Conservation (phyloP, 2,888 invertebrate genomes). For the Epistrophe eligans region DNA sequence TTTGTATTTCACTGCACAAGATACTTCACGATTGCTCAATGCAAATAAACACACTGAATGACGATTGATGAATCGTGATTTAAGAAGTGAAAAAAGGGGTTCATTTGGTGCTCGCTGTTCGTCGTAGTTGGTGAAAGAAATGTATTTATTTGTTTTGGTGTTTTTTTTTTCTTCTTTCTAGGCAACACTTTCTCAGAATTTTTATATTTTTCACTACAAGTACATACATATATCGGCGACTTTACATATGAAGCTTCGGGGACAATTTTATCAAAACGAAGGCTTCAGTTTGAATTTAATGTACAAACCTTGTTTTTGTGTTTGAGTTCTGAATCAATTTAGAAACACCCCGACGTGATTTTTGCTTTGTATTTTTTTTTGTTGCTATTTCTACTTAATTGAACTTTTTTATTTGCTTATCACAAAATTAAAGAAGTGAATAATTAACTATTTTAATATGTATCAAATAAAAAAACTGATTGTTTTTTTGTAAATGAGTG, state of each 20-base stretch:
- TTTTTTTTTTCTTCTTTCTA: constrained; percentile 17
- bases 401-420: constrained; percentile 69
- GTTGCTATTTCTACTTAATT: constrained; percentile 5
- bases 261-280: constrained; percentile 44
- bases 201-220: constrained; percentile 2
- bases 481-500: not conserved
- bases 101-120: not conserved
- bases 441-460: not conserved
- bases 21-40: constrained; percentile 50
- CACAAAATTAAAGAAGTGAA: constrained; percentile 20
- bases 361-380: constrained; percentile 20
- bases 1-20: constrained; percentile 36
- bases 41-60: constrained; percentile 42
- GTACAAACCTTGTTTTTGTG: constrained; percentile 10
- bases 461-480: constrained; percentile 21
- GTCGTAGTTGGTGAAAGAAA: constrained; percentile 44
- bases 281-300: constrained; percentile 7
- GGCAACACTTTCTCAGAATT: constrained; percentile 52
- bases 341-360: constrained; percentile 27
- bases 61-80: constrained; percentile 40
- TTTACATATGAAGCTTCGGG: constrained; percentile 13
- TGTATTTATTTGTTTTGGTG: constrained; percentile 3
- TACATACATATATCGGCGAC: constrained; percentile 18
- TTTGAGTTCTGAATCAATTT: not conserved
- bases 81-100: constrained; percentile 43